phyloP scores from a whole-genome alignment of 2,888 invertebrate genomes.

The Chorisops tibialis region DNA sequence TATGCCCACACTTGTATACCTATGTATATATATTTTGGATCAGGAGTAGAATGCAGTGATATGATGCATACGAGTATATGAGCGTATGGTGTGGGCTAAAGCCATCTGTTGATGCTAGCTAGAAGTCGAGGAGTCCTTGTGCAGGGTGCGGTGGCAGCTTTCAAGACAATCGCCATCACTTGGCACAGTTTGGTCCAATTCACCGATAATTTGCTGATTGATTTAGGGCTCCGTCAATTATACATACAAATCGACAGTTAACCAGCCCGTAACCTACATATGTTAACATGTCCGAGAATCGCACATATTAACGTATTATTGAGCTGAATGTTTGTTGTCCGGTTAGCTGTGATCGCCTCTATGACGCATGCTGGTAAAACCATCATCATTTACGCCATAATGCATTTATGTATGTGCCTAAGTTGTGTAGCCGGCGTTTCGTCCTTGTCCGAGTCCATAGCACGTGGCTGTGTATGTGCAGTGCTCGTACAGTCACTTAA shows the following conservation, averaged over 20 bases:
- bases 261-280: conserved; percentile 4
- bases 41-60: too few species aligned
- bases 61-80: too few species aligned
- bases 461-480: too few species aligned
- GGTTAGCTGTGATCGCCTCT: conserved; percentile 6
- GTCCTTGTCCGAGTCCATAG: too few species aligned
- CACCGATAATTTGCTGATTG: conserved; percentile 27
- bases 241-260: neutral
- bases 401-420: too few species aligned
- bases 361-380: too few species aligned
- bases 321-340: conserved; percentile 10
- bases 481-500: too few species aligned
- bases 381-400: too few species aligned
- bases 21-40: too few species aligned
- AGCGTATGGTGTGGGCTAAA: neutral
- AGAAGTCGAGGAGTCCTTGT: neutral
- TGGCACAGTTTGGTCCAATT: conserved; percentile 24
- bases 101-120: conserved; percentile 20
- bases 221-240: conserved; percentile 20
- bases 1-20: too few species aligned
- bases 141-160: neutral
- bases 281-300: conserved; percentile 13
- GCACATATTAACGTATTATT: conserved; percentile 11
- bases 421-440: too few species aligned
- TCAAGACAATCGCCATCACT: conserved; percentile 26